phyloP scores from a whole-genome alignment of 1,140 invertebrate genomes.

The Drosophila prosaltans region DNA sequence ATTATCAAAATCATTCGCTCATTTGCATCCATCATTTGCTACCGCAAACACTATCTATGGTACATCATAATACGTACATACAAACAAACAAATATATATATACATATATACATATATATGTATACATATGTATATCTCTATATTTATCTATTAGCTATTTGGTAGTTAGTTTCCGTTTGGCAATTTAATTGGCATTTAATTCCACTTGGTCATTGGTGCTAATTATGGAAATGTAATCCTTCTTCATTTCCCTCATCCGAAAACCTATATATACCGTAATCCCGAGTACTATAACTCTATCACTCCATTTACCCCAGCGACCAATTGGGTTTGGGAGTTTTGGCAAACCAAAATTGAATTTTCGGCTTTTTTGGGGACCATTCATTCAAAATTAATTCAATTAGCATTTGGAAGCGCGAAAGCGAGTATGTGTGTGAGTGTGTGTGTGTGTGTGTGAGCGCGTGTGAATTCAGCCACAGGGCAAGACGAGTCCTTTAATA shows the following conservation, averaged over 20 bases:
- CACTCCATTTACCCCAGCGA: not conserved
- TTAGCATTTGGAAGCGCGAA: conserved; percentile 39
- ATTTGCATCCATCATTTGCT: conserved; percentile 6
- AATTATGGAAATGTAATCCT: conserved; percentile 68
- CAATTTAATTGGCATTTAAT: conserved; percentile 77
- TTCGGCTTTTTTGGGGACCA: conserved; percentile 38
- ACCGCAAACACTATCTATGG: conserved; percentile 1
- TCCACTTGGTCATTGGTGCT: conserved; percentile 43
- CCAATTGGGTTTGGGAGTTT: conserved; percentile 54
- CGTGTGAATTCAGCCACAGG: conserved; percentile 5
- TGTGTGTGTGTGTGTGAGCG: not conserved
- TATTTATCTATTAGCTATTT: conserved; percentile 50
- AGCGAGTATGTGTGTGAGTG: not conserved
- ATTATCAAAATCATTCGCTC: conserved; percentile 14
- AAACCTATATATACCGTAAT: not conserved
- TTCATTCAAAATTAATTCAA: conserved; percentile 68
- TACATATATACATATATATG: not conserved
- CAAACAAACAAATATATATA: conserved; percentile 3
- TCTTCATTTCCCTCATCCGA: conserved; percentile 22
- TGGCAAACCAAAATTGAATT: conserved; percentile 59
- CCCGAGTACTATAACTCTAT: not conserved
- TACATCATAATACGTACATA: conserved; percentile 22
- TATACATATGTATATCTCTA: not conserved
- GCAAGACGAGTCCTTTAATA: conserved; percentile 12
- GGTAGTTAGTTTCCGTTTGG: conserved; percentile 28